These are phyloP conservation scores for Muntiacus muntjak DNA, from an alignment of 2,113 vertebrate genomes.

Conservation along the genomic window DNA sequence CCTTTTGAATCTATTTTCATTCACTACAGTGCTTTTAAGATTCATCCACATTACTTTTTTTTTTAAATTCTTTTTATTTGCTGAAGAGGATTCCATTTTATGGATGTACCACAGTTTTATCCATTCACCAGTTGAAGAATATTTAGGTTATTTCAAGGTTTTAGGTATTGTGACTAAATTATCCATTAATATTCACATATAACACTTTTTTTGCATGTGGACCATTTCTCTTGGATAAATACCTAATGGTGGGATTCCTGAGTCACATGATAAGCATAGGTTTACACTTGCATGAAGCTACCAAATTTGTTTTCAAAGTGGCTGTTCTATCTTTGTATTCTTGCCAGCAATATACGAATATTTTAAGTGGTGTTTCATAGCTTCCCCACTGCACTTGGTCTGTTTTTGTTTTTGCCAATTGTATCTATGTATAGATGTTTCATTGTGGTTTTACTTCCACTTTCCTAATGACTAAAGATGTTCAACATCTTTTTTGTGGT, in stretches of 20 bases:
- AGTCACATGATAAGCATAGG: neutral
- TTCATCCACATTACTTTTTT: neutral
- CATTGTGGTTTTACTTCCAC: neutral
- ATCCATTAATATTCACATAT: neutral
- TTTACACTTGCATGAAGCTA: slow-evolving; percentile 16
- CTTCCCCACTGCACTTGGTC: neutral
- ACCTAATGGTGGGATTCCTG: neutral
- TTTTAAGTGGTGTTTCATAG: neutral
- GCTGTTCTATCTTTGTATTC: neutral
- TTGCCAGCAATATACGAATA: neutral
- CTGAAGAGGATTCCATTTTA: neutral
- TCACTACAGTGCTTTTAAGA: neutral
- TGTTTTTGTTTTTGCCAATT: neutral
- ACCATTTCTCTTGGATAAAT: slow-evolving; percentile 11
- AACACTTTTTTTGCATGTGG: neutral
- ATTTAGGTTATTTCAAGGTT: slow-evolving; percentile 21
- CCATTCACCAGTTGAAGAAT: neutral
- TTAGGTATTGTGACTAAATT: slow-evolving; percentile 16
- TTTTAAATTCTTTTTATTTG: neutral
- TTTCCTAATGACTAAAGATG: neutral
- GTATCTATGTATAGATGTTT: neutral
- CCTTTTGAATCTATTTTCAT: neutral
- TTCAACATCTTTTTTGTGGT: neutral
- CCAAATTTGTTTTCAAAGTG: neutral
- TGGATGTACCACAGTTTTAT: neutral